Evolutionary conservation across 2,888 invertebrate species (phyloP), one percentile per base, ranked within the genome.

Genomic region (Campaea margaritaria): DNA sequence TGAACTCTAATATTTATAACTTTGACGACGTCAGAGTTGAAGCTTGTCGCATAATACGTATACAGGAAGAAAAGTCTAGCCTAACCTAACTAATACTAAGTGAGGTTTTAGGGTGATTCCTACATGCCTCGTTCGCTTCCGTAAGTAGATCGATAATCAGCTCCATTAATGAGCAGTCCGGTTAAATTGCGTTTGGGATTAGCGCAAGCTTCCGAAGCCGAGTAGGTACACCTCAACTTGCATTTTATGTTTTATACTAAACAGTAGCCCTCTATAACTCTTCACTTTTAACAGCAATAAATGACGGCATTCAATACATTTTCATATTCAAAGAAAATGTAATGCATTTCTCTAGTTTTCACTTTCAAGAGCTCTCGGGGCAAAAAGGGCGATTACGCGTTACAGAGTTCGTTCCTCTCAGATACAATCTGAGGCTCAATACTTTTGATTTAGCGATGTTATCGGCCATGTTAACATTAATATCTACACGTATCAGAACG

Each of bases 401-500:
- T 48, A 54, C 21, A 39, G 31, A 54, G 62, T 58, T 62, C 62
- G 43, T 54, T 58, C 58, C 61, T 38, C 58, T 50, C 45, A 28
- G 27, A 49, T 54, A 49, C 54, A 13, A 27, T 36, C 16, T 28
- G 11, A 8, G 16, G 27, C 53, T 28, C 44, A 59, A 49, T 54
- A 58, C 47, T 52, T 46, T 43, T 44, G 53, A 39, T 57, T 62
- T 42, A 50, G 50, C 50, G 48, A 47, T 62, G 58, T 67, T 58
- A 43, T 58, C 53, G 46, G 57, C 41, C 52, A 57, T 67, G 59
- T 56, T 49, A 63, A 63, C 55, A 65, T 52, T 50, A 55, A 57
- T 70, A 73, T 71, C 68, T 56, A 47, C 62, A 50, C 59, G 62
- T 68, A 74, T 75, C 74, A 78, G 74, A 73, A 68, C 68, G 64